Conservation (phyloP, 2,113 vertebrate species). For the Tylochromis polylepis region DNA sequence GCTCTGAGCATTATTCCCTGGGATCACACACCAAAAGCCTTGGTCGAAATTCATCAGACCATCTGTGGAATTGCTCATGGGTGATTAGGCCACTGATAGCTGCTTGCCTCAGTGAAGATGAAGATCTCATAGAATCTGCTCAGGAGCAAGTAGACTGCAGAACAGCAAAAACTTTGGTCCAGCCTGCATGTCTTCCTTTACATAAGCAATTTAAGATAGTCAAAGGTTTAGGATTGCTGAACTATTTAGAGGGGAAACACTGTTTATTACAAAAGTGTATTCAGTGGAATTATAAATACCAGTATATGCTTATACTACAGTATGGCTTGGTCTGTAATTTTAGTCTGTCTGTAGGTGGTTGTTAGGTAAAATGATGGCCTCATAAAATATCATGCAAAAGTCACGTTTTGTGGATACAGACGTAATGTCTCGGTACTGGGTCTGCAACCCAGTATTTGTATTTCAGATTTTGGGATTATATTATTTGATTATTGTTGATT, state of each 20-base stretch:
- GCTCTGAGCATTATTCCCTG: constrained; percentile 46
- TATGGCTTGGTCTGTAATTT: not conserved
- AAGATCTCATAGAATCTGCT: constrained; percentile 25
- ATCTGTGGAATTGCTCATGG: constrained; percentile 58
- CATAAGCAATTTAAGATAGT: not conserved
- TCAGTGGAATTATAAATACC: not conserved
- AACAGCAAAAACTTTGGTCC: not conserved
- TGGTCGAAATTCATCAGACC: constrained; percentile 64
- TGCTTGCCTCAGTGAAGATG: constrained; percentile 30
- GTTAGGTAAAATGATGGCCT: not conserved
- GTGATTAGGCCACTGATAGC: constrained; percentile 63
- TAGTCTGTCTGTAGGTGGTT: not conserved
- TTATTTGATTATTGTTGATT: too few relatives aligned
- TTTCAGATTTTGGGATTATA: too few relatives aligned
- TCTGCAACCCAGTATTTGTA: too few relatives aligned
- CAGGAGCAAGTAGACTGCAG: not conserved
- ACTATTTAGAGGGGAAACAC: not conserved
- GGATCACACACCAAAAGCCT: constrained; percentile 43
- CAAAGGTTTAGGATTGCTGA: not conserved
- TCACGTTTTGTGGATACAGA: not conserved
- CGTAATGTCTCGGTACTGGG: too few relatives aligned
- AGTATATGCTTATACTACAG: not conserved
- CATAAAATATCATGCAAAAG: not conserved
- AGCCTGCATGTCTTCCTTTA: not conserved
- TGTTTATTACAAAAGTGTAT: not conserved